Evolutionary conservation across 2,888 invertebrate genomes (phyloP), one percentile per base, ranked within the genome.

Genomic region (Lasioglossum leucozonium): DNA sequence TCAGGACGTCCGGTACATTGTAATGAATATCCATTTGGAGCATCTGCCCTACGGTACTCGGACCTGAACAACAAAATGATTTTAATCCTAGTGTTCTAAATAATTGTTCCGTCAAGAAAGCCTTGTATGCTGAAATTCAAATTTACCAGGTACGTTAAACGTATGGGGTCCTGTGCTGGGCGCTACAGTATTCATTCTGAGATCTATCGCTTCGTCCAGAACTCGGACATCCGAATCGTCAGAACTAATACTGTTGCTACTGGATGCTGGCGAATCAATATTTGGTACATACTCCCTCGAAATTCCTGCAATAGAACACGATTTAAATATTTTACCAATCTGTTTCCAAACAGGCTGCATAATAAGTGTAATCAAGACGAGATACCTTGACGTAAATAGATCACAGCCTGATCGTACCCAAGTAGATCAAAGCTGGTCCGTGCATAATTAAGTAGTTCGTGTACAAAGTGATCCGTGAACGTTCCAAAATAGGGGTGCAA

Each of bases 381-480:
- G 26, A 81, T 51, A 93, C 93, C 93, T 81, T 90, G 85, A 55
- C 82, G 96, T 0, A 96, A 96, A 93, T 97, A 98, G 87, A 96
- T 96, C 37, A 97, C 97, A 90, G 96, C 96, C 37, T 97, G 96
- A 93, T 98, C 98, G 92, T 98, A 98, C n/a, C 97, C 98, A 78
- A 97, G 96, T 96, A 99, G 97, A 93, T 98, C 98, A 94, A 97
- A 98, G 0, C 98, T 98, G 18, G 98, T 98, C 44, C 97, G 96
- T 51, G 99, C 98, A 95, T 97, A 99, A 94, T 97, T 97, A 91
- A 97, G 97, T 85, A 99, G 96, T 93, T 99, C 99, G 94, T 99
- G 98, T 51, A 98, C 96, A 94, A 99, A 99, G 95, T 99, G 99
- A 82, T 97, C 96, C 0, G 98, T 98, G 89, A 97, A 96, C 0